Evolutionary conservation across 2,888 invertebrate species (phyloP).

Genomic region (Melieria crassipennis): DNA sequence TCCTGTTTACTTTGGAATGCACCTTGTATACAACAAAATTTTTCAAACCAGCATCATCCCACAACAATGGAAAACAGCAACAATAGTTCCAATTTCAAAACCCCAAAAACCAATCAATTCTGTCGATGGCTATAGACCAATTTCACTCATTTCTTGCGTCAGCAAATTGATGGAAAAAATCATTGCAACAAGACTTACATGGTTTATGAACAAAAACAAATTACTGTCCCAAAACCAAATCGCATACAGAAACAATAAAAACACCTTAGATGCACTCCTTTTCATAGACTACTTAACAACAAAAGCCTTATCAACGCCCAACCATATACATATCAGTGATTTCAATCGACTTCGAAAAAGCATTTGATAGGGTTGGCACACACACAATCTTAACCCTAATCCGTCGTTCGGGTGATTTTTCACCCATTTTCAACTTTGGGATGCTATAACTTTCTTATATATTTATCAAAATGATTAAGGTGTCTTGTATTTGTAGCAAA

Average conservation of each 20-base stretch:
- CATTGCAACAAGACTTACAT: constrained; percentile 14
- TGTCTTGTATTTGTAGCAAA: too few relatives aligned
- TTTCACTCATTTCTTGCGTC: constrained; percentile 22
- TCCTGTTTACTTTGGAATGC: too few relatives aligned
- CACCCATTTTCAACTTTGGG: too few relatives aligned
- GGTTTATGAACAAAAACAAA: constrained; percentile 20
- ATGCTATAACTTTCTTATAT: too few relatives aligned
- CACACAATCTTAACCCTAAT: too few relatives aligned
- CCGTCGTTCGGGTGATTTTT: too few relatives aligned
- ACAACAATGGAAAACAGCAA: constrained; percentile 25
- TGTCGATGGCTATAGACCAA: constrained; percentile 20
- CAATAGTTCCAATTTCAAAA: constrained; percentile 26
- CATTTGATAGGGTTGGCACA: too few relatives aligned
- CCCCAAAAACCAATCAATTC: constrained; percentile 13
- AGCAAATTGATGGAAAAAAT: constrained; percentile 30
- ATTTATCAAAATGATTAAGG: too few relatives aligned
- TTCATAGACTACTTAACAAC: constrained; percentile 8
- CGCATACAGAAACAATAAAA: too few relatives aligned
- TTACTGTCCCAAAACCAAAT: too few relatives aligned
- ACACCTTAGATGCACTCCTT: background rate
- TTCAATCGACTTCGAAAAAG: background rate
- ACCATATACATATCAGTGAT: constrained; percentile 9
- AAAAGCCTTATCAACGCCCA: background rate
- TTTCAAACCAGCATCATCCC: constrained; percentile 18
- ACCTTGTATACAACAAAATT: constrained; percentile 23